Conservation (phyloP, 2,888 invertebrate species). For the Parthenolecanium corni region DNA sequence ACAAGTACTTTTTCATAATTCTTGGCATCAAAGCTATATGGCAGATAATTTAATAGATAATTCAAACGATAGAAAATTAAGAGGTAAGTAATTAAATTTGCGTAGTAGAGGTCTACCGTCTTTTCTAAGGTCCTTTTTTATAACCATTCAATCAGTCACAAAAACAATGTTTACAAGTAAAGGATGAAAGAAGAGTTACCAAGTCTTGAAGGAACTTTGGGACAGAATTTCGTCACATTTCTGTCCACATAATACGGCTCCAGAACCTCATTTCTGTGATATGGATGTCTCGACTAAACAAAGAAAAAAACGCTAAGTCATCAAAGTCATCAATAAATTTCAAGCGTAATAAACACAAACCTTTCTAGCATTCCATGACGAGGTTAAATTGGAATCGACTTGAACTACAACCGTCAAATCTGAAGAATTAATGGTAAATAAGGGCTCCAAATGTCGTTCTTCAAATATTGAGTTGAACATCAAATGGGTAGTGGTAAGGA, state of each 20-base stretch:
- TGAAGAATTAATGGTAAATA: slow-evolving; percentile 12
- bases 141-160: too few relatives aligned
- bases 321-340: not conserved
- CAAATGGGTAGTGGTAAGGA: slow-evolving; percentile 4
- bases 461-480: not conserved
- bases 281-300: not conserved
- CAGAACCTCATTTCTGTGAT: not conserved
- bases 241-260: slow-evolving; percentile 1
- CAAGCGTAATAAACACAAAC: not conserved
- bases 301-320: not conserved
- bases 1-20: too few relatives aligned
- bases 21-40: too few relatives aligned
- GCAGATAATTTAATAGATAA: too few relatives aligned
- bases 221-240: slow-evolving; percentile 5
- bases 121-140: too few relatives aligned
- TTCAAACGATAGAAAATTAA: too few relatives aligned
- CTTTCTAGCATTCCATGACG: not conserved
- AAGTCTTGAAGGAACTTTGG: slow-evolving; percentile 5
- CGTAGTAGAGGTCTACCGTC: too few relatives aligned
- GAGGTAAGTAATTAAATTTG: too few relatives aligned
- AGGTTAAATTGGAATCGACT: not conserved
- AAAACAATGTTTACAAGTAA: too few relatives aligned
- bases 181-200: not conserved
- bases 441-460: slow-evolving; percentile 12
- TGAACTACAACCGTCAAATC: not conserved